A percentile compares a stretch with the other conserved stretches of the same genome.
Evolutionary conservation across 1,140 invertebrate species (phyloP).

Genomic region (Anagrus nilaparvatae): DNA sequence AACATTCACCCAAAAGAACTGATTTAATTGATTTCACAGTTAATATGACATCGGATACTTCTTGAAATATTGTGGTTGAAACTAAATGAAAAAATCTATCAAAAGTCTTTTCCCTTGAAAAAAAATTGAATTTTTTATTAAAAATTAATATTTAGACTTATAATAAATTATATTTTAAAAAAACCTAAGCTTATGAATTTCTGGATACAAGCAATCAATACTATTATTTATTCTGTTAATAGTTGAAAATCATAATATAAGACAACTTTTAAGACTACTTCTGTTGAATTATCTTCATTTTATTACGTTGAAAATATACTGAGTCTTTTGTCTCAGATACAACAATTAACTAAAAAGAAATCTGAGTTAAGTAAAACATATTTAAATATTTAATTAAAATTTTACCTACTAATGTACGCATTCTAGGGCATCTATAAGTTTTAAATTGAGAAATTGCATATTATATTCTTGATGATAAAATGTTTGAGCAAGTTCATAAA

Average conservation of each 20-base stretch:
- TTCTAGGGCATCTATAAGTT: constrained; percentile 81
- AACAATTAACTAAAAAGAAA: constrained; percentile 47
- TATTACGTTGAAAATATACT: constrained; percentile 48
- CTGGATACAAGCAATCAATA: constrained; percentile 31
- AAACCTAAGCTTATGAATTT: constrained; percentile 35
- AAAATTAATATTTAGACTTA: constrained; percentile 9
- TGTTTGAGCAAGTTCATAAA: constrained; percentile 82
- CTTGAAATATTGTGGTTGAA: constrained; percentile 51
- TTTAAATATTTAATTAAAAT: constrained; percentile 13
- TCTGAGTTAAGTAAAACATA: constrained; percentile 13
- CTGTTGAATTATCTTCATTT: constrained; percentile 55
- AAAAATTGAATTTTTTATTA: constrained; percentile 12
- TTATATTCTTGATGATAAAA: constrained; percentile 89
- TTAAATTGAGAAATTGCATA: constrained; percentile 88
- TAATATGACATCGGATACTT: constrained; percentile 56
- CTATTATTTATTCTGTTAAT: constrained; percentile 28
- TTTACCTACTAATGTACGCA: constrained; percentile 71
- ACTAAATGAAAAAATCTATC: constrained; percentile 50
- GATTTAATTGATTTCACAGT: constrained; percentile 54
- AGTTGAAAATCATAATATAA: constrained; percentile 32
- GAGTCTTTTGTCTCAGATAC: constrained; percentile 28
- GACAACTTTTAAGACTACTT: constrained; percentile 26
- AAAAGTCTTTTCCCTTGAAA: constrained; percentile 42
- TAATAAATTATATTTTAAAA: background rate
- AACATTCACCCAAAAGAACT: constrained; percentile 68